phyloP scores from a whole-genome alignment of 2,888 invertebrate genomes.

The Clivina fossor region DNA sequence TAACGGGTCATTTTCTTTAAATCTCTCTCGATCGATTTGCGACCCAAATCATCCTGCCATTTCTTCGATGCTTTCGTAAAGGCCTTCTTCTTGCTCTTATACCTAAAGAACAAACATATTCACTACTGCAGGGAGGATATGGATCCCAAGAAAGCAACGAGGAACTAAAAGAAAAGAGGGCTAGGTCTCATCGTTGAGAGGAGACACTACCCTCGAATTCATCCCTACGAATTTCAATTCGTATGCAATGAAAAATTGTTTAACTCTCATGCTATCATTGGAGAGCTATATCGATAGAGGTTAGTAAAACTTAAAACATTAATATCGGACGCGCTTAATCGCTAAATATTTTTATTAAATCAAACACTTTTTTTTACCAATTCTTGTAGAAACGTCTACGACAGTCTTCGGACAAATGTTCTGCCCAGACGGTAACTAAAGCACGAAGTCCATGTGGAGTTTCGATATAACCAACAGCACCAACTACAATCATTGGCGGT shows the following conservation, averaged over 20 bases:
- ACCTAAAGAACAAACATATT: too few relatives aligned
- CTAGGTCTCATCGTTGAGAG: conserved; percentile 74
- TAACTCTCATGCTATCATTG: conserved; percentile 71
- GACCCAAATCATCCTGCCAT: conserved; percentile 97
- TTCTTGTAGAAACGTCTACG: conserved; percentile 99
- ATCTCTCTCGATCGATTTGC: conserved; percentile 95
- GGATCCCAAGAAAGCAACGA: conserved; percentile 8
- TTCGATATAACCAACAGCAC: conserved; percentile 97
- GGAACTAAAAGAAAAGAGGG: conserved; percentile 53
- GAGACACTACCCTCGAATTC: conserved; percentile 57
- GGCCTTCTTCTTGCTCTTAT: conserved; percentile 99
- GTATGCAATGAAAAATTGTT: conserved; percentile 42
- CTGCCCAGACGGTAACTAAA: conserved; percentile 96
- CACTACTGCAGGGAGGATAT: too few relatives aligned
- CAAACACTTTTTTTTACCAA: too few relatives aligned
- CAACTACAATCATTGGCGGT: conserved; percentile 97
- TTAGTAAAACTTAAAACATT: too few relatives aligned
- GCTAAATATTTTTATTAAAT: too few relatives aligned
- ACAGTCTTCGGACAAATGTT: conserved; percentile 98
- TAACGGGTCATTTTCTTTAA: conserved; percentile 97
- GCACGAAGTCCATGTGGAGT: conserved; percentile 96
- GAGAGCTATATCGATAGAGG: conserved; percentile 65
- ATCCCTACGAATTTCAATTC: conserved; percentile 42
- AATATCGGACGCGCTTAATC: too few relatives aligned
- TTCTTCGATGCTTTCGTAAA: conserved; percentile 98